Evolutionary conservation across 2,888 invertebrate genomes (phyloP), one percentile per base, ranked within the genome.

Genomic region (Holacanthella duospinosa): DNA sequence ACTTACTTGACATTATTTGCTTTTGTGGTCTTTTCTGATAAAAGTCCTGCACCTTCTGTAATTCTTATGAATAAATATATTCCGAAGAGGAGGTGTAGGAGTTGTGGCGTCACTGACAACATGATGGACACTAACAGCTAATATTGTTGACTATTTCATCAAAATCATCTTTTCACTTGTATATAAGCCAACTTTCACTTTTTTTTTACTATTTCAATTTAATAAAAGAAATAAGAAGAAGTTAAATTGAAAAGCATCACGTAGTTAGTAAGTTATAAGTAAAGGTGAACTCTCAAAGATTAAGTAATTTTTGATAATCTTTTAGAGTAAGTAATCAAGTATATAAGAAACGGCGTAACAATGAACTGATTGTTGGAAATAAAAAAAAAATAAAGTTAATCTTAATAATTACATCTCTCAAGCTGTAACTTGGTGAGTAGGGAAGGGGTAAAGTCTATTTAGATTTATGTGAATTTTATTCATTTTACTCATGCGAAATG

Each of bases 1-100:
- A 36, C 58, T 58, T 58, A 58, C 58, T 58, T 58, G 21, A 58
- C 24, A 24, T 58, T 16, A 58, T 58, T 58, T 29, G 58, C 58
- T 25, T 3, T 12, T 19, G 58, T 58, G 9, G 58, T 58, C 24
- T 29, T 29, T 21, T 58, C 36, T 9, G 58, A 58, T 9, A 55
- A 27, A n/a, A 55, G 27, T 25, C 55, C 55, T 3, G 55, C 55
- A 12, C 55, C 55, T 29, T 55, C 55, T 48, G 48, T 48, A 4
- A 48, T 21, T 9, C 16, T 21, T 4, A 48, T 21, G 21, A n/a
- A 48, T 9, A 48, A 48, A 21, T 48, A 21, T 9, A 48, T 21
- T 9, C 19, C 21, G 4, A 48, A 21, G 48, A 48, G 48, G 21
- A 48, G 12, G 4, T 21, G 4, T 16, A 48, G 12, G 48, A 48